These are phyloP conservation scores for Anodontia alba DNA, from an alignment of 2,888 invertebrate genomes.

Conservation along the genomic window DNA sequence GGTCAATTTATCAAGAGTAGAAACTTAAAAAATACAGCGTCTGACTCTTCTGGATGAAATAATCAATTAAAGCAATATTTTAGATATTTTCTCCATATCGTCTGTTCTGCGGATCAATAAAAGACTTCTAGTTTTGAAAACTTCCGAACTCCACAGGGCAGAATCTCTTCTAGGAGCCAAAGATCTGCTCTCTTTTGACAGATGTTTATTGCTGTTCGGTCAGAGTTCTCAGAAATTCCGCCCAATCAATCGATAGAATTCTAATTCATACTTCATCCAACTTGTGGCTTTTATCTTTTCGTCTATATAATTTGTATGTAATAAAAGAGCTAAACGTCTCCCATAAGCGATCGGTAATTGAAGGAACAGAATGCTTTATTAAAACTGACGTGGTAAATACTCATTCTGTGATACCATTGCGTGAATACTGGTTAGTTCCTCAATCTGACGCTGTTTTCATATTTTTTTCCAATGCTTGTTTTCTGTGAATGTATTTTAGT, in stretches of 20 bases:
- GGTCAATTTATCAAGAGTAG: too few species aligned
- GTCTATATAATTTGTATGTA: slow-evolving; percentile 18
- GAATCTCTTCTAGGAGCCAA: neutral
- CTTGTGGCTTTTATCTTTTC: neutral
- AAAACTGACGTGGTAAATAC: slow-evolving; percentile 5
- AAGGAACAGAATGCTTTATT: slow-evolving; percentile 17
- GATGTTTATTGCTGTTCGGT: neutral
- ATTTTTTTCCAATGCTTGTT: slow-evolving; percentile 10
- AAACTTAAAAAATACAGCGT: too few species aligned
- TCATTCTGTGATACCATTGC: slow-evolving; percentile 1
- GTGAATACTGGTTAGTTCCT: neutral
- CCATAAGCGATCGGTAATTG: slow-evolving; percentile 12
- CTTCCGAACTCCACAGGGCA: too few species aligned
- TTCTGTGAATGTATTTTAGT: slow-evolving; percentile 7
- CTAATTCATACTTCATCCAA: neutral
- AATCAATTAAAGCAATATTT: too few species aligned
- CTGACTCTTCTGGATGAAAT: too few species aligned
- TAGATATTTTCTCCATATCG: too few species aligned
- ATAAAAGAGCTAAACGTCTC: slow-evolving; percentile 14
- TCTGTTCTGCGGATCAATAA: too few species aligned
- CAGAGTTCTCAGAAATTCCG: neutral
- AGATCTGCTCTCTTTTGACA: neutral
- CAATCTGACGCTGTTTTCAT: neutral
- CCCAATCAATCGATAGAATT: slow-evolving; percentile 2
- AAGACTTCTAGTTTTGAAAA: too few species aligned